phyloP scores from a whole-genome alignment of 1,140 invertebrate genomes.

The Acromyrmex echinatior region DNA sequence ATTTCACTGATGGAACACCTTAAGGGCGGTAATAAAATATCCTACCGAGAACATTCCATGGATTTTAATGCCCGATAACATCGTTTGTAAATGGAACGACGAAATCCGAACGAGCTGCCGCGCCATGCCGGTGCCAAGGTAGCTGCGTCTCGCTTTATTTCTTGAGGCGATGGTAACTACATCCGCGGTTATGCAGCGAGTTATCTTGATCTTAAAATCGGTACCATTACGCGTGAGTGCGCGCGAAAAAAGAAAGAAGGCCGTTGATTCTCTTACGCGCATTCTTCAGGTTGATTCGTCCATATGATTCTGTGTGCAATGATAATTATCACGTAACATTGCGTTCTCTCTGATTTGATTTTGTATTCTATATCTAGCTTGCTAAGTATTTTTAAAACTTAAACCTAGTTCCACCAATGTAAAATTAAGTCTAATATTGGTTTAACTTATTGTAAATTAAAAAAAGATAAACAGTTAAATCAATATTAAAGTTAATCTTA shows the following conservation, averaged over 20 bases:
- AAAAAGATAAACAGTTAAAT: too few relatives aligned
- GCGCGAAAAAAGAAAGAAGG: conserved; percentile 49
- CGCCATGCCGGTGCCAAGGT: conserved; percentile 11
- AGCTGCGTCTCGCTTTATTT: conserved; percentile 44
- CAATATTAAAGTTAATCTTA: too few relatives aligned
- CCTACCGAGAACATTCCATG: conserved; percentile 50
- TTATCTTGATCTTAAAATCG: conserved; percentile 84
- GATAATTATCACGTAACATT: conserved; percentile 7
- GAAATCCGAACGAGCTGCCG: conserved; percentile 54
- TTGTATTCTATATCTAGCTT: background rate
- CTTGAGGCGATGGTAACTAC: conserved; percentile 80
- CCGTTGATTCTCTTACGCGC: conserved; percentile 21
- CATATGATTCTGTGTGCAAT: background rate
- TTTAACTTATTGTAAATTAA: too few relatives aligned
- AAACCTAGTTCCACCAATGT: too few relatives aligned
- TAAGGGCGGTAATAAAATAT: conserved; percentile 50
- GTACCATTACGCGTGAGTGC: conserved; percentile 81
- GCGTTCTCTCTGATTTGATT: background rate
- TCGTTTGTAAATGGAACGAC: conserved; percentile 54
- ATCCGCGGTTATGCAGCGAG: conserved; percentile 68
- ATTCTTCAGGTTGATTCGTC: background rate
- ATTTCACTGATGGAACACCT: conserved; percentile 39
- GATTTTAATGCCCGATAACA: conserved; percentile 48
- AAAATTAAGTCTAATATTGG: too few relatives aligned
- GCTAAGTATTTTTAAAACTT: background rate